Evolutionary conservation across 1,140 invertebrate genomes (phyloP), one percentile per base, ranked within the genome.

Genomic region (Drosophila kohkoa): DNA sequence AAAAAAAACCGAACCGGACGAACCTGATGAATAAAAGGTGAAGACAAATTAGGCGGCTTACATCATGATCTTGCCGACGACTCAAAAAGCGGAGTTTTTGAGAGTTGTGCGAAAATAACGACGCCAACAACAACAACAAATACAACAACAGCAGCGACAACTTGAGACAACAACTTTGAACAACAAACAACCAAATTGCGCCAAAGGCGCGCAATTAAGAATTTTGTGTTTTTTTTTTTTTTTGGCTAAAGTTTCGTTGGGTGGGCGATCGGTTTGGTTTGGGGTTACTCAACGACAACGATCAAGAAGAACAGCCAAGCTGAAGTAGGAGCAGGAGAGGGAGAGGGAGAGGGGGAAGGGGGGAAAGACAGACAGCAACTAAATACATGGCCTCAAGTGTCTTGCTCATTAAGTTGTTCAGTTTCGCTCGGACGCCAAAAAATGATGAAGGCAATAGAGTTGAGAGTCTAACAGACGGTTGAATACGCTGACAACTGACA

Each of bases 41-140:
- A 82, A 77, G 80, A 83, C 83, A 88, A 88, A 87, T 87, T 87
- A 72, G 83, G 52, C 63, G 77, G 83, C 83, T 87, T 88, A 87
- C 83, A 87, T 87, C 83, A 87, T 75, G 69, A 63, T 63, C 59
- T 57, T 48, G 67, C 58, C 58, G 45, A 55, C 58, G 45, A 55
- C 51, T 38, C 35, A 8, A 38, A 8, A 38, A 38, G n/a, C 41
- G 41, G 65, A 35, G 30, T n/a, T n/a, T 59, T 11, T 28, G 16
- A 75, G 58, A 57, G 48, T 69, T 59, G 15, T 59, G 46, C 46
- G 48, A 51, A 70, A 48, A 51, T 13, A 41, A 6, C 25, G 38
- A 43, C 13, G 20, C 41, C 30, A 38, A 10, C 20, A 51, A 16
- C 45, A 51, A 57, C 35, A 30, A 51, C 5, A 51, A 25, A n/a